phyloP scores from a whole-genome alignment of 1,140 invertebrate genomes.

The Copidosoma floridanum region DNA sequence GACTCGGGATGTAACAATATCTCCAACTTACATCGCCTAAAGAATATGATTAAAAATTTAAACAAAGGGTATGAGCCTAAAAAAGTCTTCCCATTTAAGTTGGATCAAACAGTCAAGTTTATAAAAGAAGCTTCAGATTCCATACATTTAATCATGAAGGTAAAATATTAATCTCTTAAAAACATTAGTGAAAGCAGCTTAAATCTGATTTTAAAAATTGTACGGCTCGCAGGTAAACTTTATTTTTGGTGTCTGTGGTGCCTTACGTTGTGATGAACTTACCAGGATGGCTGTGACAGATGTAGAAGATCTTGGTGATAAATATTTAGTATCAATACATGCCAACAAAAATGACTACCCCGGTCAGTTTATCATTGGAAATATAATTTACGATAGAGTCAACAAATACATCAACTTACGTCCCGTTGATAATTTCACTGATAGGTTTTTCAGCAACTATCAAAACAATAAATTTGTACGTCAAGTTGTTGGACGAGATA shows the following conservation, averaged over 20 bases:
- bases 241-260: conserved; percentile 26
- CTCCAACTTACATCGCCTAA: too few species aligned
- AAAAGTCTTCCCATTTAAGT: conserved; percentile 11
- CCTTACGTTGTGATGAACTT: conserved; percentile 28
- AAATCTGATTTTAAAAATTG: too few species aligned
- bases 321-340: conserved; percentile 25
- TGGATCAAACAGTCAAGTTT: conserved; percentile 9
- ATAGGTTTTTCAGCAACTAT: too few species aligned
- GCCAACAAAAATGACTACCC: too few species aligned
- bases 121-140: conserved; percentile 4
- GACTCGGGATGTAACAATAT: too few species aligned
- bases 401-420: too few species aligned
- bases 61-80: conserved; percentile 16
- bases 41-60: conserved; percentile 12
- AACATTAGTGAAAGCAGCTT: too few species aligned
- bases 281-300: conserved; percentile 23
- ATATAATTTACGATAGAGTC: too few species aligned
- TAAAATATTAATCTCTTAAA: conserved; percentile 1
- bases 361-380: too few species aligned
- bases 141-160: conserved; percentile 6
- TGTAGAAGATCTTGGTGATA: conserved; percentile 27
- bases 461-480: too few species aligned
- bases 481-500: too few species aligned
- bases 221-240: conserved; percentile 5
- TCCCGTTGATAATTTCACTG: too few species aligned